Evolutionary conservation across 2,888 invertebrate genomes (phyloP), one percentile per base, ranked within the genome.

Genomic region (Phlogophora meticulosa): DNA sequence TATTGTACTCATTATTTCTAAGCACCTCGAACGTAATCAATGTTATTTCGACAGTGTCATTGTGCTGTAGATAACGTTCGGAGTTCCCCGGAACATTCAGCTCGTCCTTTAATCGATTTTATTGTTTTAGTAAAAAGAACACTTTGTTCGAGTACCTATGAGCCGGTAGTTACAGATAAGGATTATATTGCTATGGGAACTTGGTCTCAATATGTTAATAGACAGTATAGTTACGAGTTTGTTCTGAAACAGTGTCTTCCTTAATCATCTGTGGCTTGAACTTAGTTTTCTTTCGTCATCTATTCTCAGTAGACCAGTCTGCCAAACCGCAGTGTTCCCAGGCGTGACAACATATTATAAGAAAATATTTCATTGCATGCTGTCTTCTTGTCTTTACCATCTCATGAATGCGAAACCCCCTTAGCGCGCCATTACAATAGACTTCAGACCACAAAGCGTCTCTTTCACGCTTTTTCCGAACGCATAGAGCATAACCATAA

Each of bases 381-480:
- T 15, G 7, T 42, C n/a, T n/a, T 22, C n/a, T 76, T 34, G 11
- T 15, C 34, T 22, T 28, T 17, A 49, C 24, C 32, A 20, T 22
- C 22, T 70, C 22, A 17, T 48, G 22, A 66, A 51, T 42, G 34
- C 45, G n/a, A 49, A 55, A 70, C 48, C 38, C 56, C n/a, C 10
- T 40, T 32, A 38, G 10, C 43, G 10, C 17, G 49, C 22, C 13
- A 32, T 65, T 52, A 73, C 78, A 74, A 73, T 77, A 38, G 45
- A 40, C 24, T 28, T 56, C n/a, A 63, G 34, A 53, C 71, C 55
- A 73, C 63, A 72, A 57, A 53, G 40, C 45, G 49, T 7, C 43
- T 71, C 76, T 72, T 46, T 58, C 60, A 59, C 52, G 59, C 51
- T 52, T 34, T 58, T 57, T 32, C 42, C 40, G 38, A 17, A 38